phyloP scores from a whole-genome alignment of 2,888 invertebrate species.

The Ptychoptera albimana region DNA sequence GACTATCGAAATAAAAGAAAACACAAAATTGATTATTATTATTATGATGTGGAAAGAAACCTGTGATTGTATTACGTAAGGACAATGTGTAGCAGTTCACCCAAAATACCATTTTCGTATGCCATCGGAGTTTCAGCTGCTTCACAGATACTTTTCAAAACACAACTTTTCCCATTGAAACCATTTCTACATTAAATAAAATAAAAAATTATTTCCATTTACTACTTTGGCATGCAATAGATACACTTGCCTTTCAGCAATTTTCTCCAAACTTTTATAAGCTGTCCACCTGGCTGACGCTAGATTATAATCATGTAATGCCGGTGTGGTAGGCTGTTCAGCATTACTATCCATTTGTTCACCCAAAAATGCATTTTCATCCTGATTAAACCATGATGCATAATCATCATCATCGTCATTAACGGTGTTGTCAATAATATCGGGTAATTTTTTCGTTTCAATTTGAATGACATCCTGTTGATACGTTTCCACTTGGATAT shows the following conservation, averaged over 20 bases:
- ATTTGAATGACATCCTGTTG: background rate
- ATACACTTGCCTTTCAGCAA: slow-evolving; percentile 36
- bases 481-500: background rate
- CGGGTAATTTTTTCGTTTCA: background rate
- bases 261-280: slow-evolving; percentile 44
- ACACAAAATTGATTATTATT: background rate
- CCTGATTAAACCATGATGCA: background rate
- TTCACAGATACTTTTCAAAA: slow-evolving; percentile 62
- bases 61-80: slow-evolving; percentile 40
- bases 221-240: background rate
- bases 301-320: background rate
- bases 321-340: background rate
- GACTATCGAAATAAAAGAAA: slow-evolving; percentile 32
- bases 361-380: background rate
- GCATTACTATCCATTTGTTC: background rate
- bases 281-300: slow-evolving; percentile 45
- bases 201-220: background rate
- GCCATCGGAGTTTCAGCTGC: slow-evolving; percentile 50
- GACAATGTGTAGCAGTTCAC: slow-evolving; percentile 57
- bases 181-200: slow-evolving; percentile 36
- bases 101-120: slow-evolving; percentile 53
- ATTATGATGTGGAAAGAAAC: background rate
- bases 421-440: background rate
- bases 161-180: slow-evolving; percentile 48
- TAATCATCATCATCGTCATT: background rate